phyloP scores from a whole-genome alignment of 1,140 invertebrate genomes.

The Bombus waltoni region DNA sequence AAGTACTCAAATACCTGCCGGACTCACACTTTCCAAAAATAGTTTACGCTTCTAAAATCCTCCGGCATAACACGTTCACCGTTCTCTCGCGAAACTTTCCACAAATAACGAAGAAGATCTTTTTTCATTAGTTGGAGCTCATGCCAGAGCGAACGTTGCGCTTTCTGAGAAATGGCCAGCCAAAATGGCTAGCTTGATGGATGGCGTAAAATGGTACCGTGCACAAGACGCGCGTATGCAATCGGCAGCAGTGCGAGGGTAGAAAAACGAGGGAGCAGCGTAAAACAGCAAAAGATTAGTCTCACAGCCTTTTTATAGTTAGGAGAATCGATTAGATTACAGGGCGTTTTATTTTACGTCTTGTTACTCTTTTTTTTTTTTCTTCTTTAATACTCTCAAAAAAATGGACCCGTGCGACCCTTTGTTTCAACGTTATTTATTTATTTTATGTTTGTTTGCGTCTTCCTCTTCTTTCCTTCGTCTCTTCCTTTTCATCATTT shows the following conservation, averaged over 20 bases:
- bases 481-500: too few species aligned
- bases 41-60: neutral
- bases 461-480: neutral
- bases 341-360: neutral
- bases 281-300: slow-evolving; percentile 54
- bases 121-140: neutral
- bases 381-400: neutral
- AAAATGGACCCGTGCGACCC: slow-evolving; percentile 60
- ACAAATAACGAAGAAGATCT: neutral
- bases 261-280: slow-evolving; percentile 52
- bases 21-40: neutral
- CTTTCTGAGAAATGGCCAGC: neutral
- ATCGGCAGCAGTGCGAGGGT: slow-evolving; percentile 32
- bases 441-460: neutral
- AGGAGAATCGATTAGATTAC: slow-evolving; percentile 52
- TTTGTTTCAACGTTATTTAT: neutral
- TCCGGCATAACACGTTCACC: neutral
- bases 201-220: slow-evolving; percentile 9
- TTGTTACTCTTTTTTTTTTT: neutral
- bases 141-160: neutral
- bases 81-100: neutral
- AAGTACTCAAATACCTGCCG: neutral
- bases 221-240: neutral
- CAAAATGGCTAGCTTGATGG: neutral
- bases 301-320: slow-evolving; percentile 62